A percentile compares a stretch with the other conserved stretches of the same genome.
phyloP scores from a whole-genome alignment of 1,140 invertebrate species.

The Apis cerana region DNA sequence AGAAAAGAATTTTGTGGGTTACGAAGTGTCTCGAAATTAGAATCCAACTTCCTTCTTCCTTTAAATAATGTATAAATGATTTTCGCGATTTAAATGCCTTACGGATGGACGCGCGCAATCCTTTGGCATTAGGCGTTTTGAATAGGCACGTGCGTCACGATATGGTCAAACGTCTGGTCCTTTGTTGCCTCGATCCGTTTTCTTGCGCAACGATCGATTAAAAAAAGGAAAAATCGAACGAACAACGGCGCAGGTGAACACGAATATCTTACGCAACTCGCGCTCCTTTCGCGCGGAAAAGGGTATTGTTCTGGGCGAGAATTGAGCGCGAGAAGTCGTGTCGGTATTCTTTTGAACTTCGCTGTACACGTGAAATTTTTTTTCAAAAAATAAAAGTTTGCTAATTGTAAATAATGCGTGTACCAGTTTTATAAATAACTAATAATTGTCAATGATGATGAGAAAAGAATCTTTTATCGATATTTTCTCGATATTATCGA shows the following conservation, averaged over 20 bases:
- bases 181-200: slow-evolving; percentile 47
- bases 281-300: not conserved
- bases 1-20: no score
- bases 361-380: not conserved
- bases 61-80: no score
- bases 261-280: slow-evolving; percentile 38
- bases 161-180: slow-evolving; percentile 38
- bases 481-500: no score
- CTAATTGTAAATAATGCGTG: no score
- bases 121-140: slow-evolving; percentile 17
- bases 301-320: not conserved
- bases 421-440: no score
- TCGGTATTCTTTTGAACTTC: not conserved
- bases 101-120: not conserved
- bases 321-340: not conserved
- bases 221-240: slow-evolving; percentile 36
- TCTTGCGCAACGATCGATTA: slow-evolving; percentile 50
- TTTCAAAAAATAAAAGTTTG: no score
- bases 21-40: no score
- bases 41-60: no score
- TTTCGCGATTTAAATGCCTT: no score
- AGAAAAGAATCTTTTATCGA: no score
- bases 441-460: no score
- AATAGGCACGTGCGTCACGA: slow-evolving; percentile 41
- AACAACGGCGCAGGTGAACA: slow-evolving; percentile 39